Evolutionary conservation across 2,888 invertebrate species (phyloP).

Genomic region (Xylota sylvarum): DNA sequence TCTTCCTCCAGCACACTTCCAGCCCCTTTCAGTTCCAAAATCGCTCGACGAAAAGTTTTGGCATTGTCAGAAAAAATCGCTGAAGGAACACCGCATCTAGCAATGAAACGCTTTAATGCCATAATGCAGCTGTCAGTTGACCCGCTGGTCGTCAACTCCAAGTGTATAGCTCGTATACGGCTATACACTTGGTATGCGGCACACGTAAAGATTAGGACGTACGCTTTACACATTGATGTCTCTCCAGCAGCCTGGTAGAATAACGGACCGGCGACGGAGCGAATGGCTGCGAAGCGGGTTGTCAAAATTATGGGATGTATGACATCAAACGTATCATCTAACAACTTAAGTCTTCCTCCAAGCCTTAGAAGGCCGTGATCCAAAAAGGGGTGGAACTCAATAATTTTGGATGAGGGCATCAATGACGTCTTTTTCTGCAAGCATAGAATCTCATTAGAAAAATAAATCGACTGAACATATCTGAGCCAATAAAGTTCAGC

Average conservation of each 20-base stretch:
- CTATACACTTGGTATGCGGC: too few species aligned
- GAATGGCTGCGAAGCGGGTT: not conserved
- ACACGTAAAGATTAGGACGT: constrained; percentile 5
- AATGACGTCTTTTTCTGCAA: too few species aligned
- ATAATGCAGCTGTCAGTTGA: constrained; percentile 11
- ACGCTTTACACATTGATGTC: constrained; percentile 6
- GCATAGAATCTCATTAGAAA: too few species aligned
- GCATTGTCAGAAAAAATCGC: not conserved
- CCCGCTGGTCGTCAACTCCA: not conserved
- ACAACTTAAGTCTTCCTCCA: too few species aligned
- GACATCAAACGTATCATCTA: too few species aligned
- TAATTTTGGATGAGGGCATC: too few species aligned
- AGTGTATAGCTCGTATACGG: not conserved
- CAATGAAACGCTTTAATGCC: constrained; percentile 2
- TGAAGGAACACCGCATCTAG: not conserved
- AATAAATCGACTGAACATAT: too few species aligned
- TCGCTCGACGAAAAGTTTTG: too few species aligned
- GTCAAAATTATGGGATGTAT: too few species aligned
- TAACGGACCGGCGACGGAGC: not conserved
- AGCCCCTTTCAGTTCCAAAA: not conserved
- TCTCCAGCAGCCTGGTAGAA: not conserved
- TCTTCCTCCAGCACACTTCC: not conserved
- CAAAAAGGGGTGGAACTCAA: too few species aligned
- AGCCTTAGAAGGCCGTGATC: too few species aligned
- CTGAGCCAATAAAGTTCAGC: too few species aligned